These are phyloP conservation scores for Platichthys flesus DNA, from an alignment of 2,113 vertebrate species.

Conservation along the genomic window DNA sequence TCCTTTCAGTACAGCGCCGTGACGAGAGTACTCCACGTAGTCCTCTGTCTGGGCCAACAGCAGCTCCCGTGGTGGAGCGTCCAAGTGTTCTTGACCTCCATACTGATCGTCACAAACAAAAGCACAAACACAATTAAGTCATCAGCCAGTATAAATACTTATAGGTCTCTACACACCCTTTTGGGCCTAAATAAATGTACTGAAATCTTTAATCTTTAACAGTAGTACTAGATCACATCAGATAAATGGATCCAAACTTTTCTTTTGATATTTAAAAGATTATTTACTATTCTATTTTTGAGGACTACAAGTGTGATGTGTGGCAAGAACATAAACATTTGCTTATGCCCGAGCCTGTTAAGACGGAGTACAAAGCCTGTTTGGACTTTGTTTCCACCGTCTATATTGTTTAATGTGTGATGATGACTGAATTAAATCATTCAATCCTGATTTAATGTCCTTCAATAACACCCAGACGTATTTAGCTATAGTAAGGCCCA, in stretches of 20 bases:
- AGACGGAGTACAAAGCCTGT: too few relatives aligned
- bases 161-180: background rate
- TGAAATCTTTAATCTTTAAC: background rate
- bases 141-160: background rate
- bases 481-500: too few relatives aligned
- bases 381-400: too few relatives aligned
- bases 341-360: too few relatives aligned
- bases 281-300: too few relatives aligned
- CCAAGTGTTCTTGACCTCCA: constrained; percentile 93
- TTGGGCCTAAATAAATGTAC: background rate
- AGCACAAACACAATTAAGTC: background rate
- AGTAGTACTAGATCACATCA: background rate
- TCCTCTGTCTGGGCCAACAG: constrained; percentile 97
- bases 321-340: too few relatives aligned
- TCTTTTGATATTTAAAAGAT: too few relatives aligned
- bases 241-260: background rate
- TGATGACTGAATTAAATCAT: too few relatives aligned
- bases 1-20: constrained; percentile 95
- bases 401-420: too few relatives aligned
- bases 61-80: constrained; percentile 91
- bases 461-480: too few relatives aligned
- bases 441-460: too few relatives aligned
- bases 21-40: constrained; percentile 96
- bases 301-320: too few relatives aligned
- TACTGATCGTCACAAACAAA: constrained; percentile 84